A percentile compares a stretch with the other conserved stretches of the same genome.
Evolutionary conservation across 2,797 vertebrate genomes (phyloP).

Genomic region (Sebastes steindachneri): DNA sequence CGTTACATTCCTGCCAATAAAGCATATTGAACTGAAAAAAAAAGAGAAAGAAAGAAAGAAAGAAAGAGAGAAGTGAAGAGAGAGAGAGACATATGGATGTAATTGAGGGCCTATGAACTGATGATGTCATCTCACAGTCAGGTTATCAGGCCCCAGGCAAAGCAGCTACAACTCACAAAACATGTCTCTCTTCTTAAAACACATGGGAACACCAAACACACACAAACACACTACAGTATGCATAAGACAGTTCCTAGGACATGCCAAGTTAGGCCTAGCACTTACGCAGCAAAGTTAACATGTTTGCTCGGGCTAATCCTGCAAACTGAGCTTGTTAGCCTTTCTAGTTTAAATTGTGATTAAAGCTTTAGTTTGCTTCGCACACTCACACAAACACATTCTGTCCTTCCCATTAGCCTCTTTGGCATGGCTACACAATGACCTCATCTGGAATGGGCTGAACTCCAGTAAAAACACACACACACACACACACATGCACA

Average conservation of each 20-base stretch:
- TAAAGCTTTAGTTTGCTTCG: slow-evolving; percentile 47
- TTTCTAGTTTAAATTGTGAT: slow-evolving; percentile 45
- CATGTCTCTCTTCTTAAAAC: slow-evolving; percentile 63
- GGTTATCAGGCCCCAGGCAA: slow-evolving; percentile 83
- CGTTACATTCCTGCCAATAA: neutral
- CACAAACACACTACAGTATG: neutral
- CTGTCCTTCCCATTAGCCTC: slow-evolving; percentile 82
- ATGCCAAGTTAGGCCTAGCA: slow-evolving; percentile 10
- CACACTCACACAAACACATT: slow-evolving; percentile 25
- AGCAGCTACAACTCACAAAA: slow-evolving; percentile 71
- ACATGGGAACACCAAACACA: slow-evolving; percentile 22
- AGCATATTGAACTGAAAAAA: neutral
- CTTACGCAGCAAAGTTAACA: slow-evolving; percentile 28
- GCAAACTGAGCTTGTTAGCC: slow-evolving; percentile 35
- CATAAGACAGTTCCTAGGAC: slow-evolving; percentile 23
- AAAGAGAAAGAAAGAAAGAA: neutral
- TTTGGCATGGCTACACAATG: slow-evolving; percentile 78
- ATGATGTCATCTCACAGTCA: slow-evolving; percentile 84
- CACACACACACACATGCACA: slow-evolving; percentile 28
- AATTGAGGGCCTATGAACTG: slow-evolving; percentile 74
- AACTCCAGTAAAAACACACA: slow-evolving; percentile 70
- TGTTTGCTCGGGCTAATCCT: slow-evolving; percentile 52
- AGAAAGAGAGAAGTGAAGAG: slow-evolving; percentile 12
- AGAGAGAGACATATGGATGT: slow-evolving; percentile 78
- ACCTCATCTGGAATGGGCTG: slow-evolving; percentile 81